Evolutionary conservation across 2,113 vertebrate genomes (phyloP).

Genomic region (Craseonycteris thonglongyai): DNA sequence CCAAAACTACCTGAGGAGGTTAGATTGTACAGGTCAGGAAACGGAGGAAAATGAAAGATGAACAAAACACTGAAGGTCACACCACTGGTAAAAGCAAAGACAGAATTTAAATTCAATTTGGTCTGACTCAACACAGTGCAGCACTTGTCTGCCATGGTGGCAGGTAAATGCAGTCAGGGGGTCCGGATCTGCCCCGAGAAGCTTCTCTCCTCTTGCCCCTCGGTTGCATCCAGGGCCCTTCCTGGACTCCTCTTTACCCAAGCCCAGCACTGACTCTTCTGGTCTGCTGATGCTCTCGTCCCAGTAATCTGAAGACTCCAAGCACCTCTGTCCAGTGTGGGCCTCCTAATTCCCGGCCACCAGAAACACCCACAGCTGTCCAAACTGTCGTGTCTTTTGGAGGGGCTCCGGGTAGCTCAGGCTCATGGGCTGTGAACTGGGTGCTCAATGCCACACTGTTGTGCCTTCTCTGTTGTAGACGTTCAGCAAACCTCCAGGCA

Average conservation of each 20-base stretch:
- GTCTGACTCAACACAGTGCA: neutral
- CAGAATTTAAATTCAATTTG: neutral
- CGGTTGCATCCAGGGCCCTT: accelerated
- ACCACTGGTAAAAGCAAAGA: neutral
- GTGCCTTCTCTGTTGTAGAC: neutral
- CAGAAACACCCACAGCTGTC: neutral
- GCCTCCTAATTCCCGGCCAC: neutral
- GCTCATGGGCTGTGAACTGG: neutral
- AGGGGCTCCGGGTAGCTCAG: neutral
- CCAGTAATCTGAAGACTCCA: neutral
- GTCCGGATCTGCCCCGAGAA: neutral
- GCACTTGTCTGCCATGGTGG: too few species aligned
- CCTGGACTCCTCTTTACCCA: neutral
- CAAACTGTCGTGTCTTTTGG: neutral
- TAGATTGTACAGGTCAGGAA: neutral
- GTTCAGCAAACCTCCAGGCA: neutral
- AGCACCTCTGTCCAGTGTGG: accelerated
- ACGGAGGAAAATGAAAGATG: neutral
- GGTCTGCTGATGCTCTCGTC: neutral
- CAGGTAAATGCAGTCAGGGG: neutral
- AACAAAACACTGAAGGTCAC: neutral
- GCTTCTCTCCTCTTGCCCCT: neutral
- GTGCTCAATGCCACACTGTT: accelerated
- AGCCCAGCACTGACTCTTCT: neutral
- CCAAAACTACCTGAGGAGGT: neutral